A percentile compares a stretch with the other conserved stretches of the same genome.
Conservation (phyloP, 2,113 vertebrate species). For the Malurus cyaneus region DNA sequence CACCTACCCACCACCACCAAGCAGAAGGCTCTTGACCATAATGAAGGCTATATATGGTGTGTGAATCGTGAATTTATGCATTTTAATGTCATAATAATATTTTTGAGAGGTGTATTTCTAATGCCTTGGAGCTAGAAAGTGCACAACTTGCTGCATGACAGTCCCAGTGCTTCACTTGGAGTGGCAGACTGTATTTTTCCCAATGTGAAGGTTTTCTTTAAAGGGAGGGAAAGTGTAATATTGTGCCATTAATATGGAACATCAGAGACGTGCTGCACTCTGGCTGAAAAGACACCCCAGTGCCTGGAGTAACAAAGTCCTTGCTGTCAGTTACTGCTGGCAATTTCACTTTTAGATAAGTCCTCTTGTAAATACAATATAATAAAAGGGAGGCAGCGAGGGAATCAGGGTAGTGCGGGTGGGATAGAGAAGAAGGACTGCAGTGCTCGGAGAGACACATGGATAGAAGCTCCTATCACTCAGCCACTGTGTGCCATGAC, state of each 20-base stretch:
- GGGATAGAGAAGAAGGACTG: not conserved
- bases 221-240: too few relatives aligned
- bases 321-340: fast-evolving
- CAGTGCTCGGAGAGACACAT: fast-evolving
- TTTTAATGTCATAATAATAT: not conserved
- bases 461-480: fast-evolving
- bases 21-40: not conserved
- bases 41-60: not conserved
- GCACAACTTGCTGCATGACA: not conserved
- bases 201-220: not conserved
- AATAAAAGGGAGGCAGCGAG: not conserved
- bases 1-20: not conserved
- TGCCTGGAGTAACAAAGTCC: not conserved
- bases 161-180: not conserved
- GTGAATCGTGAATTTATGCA: not conserved
- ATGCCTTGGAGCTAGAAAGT: not conserved
- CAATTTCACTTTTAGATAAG: not conserved
- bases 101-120: not conserved
- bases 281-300: not conserved
- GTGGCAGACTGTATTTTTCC: not conserved
- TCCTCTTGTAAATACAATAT: not conserved
- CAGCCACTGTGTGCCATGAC: not conserved
- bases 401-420: not conserved
- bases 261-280: not conserved
- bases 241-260: not conserved